A percentile compares a stretch with the other conserved stretches of the same genome.
Evolutionary conservation across 2,797 vertebrate species (phyloP).

Genomic region (Ptychadena robeensis): DNA sequence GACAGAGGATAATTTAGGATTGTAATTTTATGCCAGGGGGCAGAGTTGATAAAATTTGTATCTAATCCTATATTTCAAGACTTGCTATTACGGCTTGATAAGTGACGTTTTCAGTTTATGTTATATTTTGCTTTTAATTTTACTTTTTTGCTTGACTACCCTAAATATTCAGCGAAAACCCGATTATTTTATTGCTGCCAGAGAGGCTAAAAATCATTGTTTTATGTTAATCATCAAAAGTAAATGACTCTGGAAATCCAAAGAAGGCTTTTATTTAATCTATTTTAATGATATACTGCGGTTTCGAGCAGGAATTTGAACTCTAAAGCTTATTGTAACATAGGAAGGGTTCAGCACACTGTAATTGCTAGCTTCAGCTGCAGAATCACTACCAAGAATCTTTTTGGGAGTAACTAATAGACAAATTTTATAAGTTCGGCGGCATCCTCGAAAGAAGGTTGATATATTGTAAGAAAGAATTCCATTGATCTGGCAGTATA

Average conservation of each 20-base stretch:
- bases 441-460: slow-evolving; percentile 60
- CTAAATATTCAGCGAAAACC: neutral
- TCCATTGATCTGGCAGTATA: slow-evolving; percentile 68
- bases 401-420: slow-evolving; percentile 60
- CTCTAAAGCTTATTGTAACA: slow-evolving; percentile 50
- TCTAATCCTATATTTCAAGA: no score
- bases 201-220: neutral
- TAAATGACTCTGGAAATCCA: neutral
- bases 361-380: slow-evolving; percentile 55
- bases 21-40: no score
- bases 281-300: slow-evolving; percentile 43
- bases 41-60: no score
- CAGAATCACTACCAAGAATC: slow-evolving; percentile 40
- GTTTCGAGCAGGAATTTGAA: slow-evolving; percentile 50
- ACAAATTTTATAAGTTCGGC: slow-evolving; percentile 60
- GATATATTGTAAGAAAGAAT: slow-evolving; percentile 68
- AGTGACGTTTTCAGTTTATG: no score
- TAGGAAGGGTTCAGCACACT: slow-evolving; percentile 56
- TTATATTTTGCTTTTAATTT: neutral
- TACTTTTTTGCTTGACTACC: neutral
- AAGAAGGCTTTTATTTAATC: slow-evolving; percentile 34
- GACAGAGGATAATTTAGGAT: no score
- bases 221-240: slow-evolving; percentile 2
- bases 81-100: no score
- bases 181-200: neutral